Evolutionary conservation across 2,888 invertebrate genomes (phyloP), one percentile per base, ranked within the genome.

Genomic region (Melieria omissa): DNA sequence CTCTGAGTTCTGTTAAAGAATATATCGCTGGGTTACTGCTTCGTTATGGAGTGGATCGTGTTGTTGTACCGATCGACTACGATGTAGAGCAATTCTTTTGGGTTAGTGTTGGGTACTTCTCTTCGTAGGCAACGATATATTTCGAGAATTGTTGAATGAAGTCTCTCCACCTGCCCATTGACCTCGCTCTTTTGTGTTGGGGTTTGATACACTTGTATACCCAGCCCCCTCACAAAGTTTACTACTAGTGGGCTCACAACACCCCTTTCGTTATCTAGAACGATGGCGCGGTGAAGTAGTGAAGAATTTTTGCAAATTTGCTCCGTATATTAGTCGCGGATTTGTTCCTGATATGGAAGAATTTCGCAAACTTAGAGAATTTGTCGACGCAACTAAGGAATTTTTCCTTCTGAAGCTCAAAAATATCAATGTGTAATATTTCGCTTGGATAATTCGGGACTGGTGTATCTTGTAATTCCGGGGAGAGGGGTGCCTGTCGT

Each of bases 401-500:
- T 63, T 63, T 44, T 58, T 55, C 54, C 46, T 70, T 70, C 49
- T 58, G 46, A 57, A 70, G 54, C 42, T 63, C 49, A 49, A 49
- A 49, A 49, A 49, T 49, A 49, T 49, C 49, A 14, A 65, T 14
- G 41, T 65, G 65, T 4, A 65, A 45, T 4, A 65, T 55, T 55
- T 70, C 16, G 16, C 70, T 52, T 10, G 70, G 63, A 12, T 63
- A 62, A n/a, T 29, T 44, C 16, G 64, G 64, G 29, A 65, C 29
- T 10, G 70, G 58, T 4, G 70, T 70, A 12, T 47, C 16, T 2
- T 16, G 16, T 16, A 16, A 16, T 16, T 16, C 16, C 16, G 16
- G 16, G 16, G 16, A 7, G 8, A 42, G 29, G 73, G 73, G 63
- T 73, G 73, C 49, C 70, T 29, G 45, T 67, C 73, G 14, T 71